Evolutionary conservation across 2,797 vertebrate genomes (phyloP), one percentile per base, ranked within the genome.

Genomic region (Spondyliosoma cantharus): DNA sequence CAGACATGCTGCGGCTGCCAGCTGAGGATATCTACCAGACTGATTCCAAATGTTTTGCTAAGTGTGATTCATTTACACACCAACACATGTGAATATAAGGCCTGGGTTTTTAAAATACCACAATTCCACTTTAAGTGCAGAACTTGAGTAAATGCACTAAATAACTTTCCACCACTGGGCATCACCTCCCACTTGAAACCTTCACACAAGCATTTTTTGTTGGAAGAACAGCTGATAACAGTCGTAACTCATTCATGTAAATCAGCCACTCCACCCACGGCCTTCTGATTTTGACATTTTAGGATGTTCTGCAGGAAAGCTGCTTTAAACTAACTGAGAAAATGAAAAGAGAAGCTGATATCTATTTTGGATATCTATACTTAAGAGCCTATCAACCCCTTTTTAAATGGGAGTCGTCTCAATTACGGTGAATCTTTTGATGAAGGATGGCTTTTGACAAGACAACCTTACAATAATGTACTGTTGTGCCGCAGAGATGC

Each of bases 201-300:
- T 56, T 8, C 24, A 67, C 27, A 73, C 48, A 50, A 22, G 54
- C 25, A 29, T 25, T 24, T 66, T 54, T 29, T 61, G 49, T 42
- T 27, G 50, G 8, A 62, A 58, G 52, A 77, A 62, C 71, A 71
- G 27, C 61, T 66, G 54, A 50, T 74, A n/a, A 50, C 69, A 64
- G n/a, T 48, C 64, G 61, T 27, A 45, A 32, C 19, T 63, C 50
- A 57, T 63, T 58, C 43, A 73, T 74, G 2, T 63, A 75, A 78
- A 64, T 46, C 48, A 42, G 15, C 74, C 54, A 42, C 49, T 67
- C 45, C 42, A 60, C 46, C 73, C 63, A 54, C 68, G n/a, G 27
- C 29, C 19, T 68, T 53, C 24, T 46, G 24, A 37, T 11, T 37
- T 11, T 11, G 9, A 37, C 37, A 37, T 37, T 45, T 43, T 67